A percentile compares a stretch with the other conserved stretches of the same genome.
These are phyloP conservation scores for Lasius platythorax DNA, from an alignment of 2,888 invertebrate species.

Conservation along the genomic window DNA sequence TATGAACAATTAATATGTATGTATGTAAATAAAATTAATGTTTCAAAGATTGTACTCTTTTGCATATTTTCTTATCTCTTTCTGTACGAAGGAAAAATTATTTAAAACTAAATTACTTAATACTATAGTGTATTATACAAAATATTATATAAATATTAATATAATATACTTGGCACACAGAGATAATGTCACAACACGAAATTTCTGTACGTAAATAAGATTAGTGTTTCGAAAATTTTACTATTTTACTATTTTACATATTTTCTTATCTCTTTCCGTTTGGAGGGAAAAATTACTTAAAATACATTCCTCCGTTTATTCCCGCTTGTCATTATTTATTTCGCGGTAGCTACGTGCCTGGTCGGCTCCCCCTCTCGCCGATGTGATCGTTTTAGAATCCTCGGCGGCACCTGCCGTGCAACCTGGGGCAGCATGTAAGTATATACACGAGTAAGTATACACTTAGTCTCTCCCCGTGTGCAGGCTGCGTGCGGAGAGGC, in stretches of 20 bases:
- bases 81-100: background rate
- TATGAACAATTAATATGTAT: background rate
- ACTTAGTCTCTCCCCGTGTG: constrained; percentile 41
- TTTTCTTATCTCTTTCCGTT: background rate
- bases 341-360: constrained; percentile 36
- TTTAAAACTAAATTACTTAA: too few relatives aligned
- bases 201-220: background rate
- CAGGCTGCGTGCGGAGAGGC: constrained; percentile 80
- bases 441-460: constrained; percentile 60
- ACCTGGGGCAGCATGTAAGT: constrained; percentile 56
- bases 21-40: background rate
- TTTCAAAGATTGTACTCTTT: background rate
- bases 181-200: too few relatives aligned
- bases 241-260: background rate
- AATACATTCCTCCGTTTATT: background rate
- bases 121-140: too few relatives aligned
- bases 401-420: constrained; percentile 67
- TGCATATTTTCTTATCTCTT: background rate
- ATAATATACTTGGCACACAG: too few relatives aligned
- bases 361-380: constrained; percentile 31
- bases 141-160: too few relatives aligned
- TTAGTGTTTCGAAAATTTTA: background rate
- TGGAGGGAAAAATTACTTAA: background rate
- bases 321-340: background rate
- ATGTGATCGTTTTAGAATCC: constrained; percentile 61